Conservation (phyloP, 2,888 invertebrate genomes). For the Caenorhabditis wallacei region DNA sequence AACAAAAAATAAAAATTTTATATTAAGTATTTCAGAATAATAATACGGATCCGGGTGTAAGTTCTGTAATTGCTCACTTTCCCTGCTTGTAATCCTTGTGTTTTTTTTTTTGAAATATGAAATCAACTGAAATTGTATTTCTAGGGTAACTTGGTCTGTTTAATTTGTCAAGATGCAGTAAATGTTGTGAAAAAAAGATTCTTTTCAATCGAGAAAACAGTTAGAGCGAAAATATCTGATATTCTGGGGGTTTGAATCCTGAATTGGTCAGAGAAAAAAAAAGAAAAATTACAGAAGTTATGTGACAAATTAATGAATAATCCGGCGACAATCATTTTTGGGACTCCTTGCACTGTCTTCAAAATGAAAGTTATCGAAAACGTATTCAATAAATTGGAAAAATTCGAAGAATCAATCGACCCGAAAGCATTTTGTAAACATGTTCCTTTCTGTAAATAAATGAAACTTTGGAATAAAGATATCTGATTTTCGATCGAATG, state of each 20-base stretch:
- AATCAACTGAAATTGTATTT: background rate
- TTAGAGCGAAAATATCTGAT: background rate
- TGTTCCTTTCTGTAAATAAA: slow-evolving; percentile 39
- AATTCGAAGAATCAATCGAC: background rate
- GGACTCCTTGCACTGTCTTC: slow-evolving; percentile 10
- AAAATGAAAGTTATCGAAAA: slow-evolving; percentile 25
- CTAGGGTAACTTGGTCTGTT: slow-evolving; percentile 38
- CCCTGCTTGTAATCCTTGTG: background rate
- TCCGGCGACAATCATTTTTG: background rate
- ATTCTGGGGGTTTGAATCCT: slow-evolving; percentile 9
- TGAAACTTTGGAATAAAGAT: background rate
- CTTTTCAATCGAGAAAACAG: slow-evolving; percentile 14
- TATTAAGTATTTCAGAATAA: slow-evolving; percentile 17
- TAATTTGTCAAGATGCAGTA: slow-evolving; percentile 37
- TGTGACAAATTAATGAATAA: slow-evolving; percentile 1
- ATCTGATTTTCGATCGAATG: background rate
- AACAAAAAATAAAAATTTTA: background rate
- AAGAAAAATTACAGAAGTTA: slow-evolving; percentile 1
- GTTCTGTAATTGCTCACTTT: slow-evolving; percentile 3
- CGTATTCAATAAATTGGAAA: slow-evolving; percentile 29
- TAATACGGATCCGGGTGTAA: slow-evolving; percentile 17
- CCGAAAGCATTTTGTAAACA: slow-evolving; percentile 18
- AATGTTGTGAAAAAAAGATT: slow-evolving; percentile 23
- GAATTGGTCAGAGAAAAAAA: no score
- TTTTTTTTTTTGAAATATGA: background rate